Evolutionary conservation across 2,888 invertebrate genomes (phyloP).

Genomic region (Diplolepis rosae): DNA sequence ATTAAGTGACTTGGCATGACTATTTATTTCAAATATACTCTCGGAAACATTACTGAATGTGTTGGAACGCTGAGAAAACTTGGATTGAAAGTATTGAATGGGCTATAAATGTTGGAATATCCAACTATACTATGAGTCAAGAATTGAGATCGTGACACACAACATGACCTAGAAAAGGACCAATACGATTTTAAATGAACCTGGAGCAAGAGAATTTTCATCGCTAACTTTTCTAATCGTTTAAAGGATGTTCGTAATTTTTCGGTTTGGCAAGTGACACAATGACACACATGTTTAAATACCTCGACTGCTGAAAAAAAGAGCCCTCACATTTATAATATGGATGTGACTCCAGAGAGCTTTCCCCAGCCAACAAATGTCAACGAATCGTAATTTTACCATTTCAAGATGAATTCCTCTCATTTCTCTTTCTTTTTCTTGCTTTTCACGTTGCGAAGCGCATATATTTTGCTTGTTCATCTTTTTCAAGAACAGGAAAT

Average conservation of each 20-base stretch:
- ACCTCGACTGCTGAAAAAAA: background rate
- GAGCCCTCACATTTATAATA: background rate
- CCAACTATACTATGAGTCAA: constrained; percentile 9
- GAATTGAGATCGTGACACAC: constrained; percentile 6
- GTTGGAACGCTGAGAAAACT: constrained; percentile 20
- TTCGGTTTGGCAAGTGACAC: constrained; percentile 31
- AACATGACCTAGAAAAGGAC: constrained; percentile 9
- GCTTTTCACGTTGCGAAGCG: background rate
- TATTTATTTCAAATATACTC: constrained; percentile 5
- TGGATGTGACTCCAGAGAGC: background rate
- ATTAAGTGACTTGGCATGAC: constrained; percentile 3
- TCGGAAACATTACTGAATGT: constrained; percentile 5
- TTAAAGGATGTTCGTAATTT: constrained; percentile 18
- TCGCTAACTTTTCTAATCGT: constrained; percentile 5
- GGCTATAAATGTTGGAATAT: constrained; percentile 39
- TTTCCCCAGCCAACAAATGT: constrained; percentile 17
- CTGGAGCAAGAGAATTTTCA: background rate
- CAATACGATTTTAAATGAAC: background rate
- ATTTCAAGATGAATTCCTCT: background rate
- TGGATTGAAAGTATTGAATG: constrained; percentile 36
- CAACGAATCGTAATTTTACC: constrained; percentile 27
- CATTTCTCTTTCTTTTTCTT: constrained; percentile 3
- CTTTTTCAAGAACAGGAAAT: constrained; percentile 14
- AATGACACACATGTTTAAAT: constrained; percentile 10
- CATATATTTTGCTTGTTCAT: background rate